Conservation (phyloP, 1,140 invertebrate genomes). For the Phthorimaea operculella region DNA sequence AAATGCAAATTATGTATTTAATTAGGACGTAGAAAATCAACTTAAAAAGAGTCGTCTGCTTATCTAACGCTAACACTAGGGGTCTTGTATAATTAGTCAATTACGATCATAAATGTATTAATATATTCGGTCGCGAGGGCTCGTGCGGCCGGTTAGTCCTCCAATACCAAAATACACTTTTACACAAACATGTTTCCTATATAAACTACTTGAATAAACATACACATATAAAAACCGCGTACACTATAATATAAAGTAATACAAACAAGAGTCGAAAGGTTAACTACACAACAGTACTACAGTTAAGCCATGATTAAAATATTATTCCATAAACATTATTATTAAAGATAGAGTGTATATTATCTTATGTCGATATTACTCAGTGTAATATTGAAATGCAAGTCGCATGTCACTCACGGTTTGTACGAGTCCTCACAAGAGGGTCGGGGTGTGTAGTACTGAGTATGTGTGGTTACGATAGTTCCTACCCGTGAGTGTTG, state of each 20-base stretch:
- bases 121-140: constrained; percentile 22
- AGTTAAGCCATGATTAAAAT: constrained; percentile 66
- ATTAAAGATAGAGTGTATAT: constrained; percentile 56
- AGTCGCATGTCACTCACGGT: constrained; percentile 25
- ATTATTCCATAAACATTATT: constrained; percentile 60
- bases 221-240: constrained; percentile 67
- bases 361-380: constrained; percentile 43
- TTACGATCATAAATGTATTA: constrained; percentile 69
- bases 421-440: constrained; percentile 15
- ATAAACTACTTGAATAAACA: constrained; percentile 63
- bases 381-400: constrained; percentile 46
- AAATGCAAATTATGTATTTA: constrained; percentile 52
- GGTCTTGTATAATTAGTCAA: constrained; percentile 69
- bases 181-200: constrained; percentile 57
- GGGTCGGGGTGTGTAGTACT: constrained; percentile 1
- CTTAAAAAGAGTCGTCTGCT: constrained; percentile 53
- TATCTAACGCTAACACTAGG: constrained; percentile 63
- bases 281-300: constrained; percentile 66
- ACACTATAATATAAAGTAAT: constrained; percentile 64
- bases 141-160: constrained; percentile 34
- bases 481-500: constrained; percentile 12
- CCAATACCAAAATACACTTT: constrained; percentile 64
- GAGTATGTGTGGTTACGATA: not conserved
- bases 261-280: constrained; percentile 64
- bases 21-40: constrained; percentile 43